Evolutionary conservation across 2,888 invertebrate genomes (phyloP).

Genomic region (Ophion ellenae): DNA sequence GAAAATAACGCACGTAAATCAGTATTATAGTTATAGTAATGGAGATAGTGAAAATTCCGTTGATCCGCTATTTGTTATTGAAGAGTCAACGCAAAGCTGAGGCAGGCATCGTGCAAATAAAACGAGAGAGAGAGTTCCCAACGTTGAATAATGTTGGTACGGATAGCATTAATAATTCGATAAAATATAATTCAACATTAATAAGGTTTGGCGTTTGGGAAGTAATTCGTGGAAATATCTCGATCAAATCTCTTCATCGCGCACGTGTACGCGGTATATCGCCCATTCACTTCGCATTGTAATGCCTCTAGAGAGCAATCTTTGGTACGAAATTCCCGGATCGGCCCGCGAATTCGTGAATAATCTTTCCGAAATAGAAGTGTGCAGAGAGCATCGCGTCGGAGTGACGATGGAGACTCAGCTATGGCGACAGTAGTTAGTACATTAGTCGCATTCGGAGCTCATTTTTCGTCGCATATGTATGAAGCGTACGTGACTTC

Average conservation of each 20-base stretch:
- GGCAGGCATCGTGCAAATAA: no score
- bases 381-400: background rate
- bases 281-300: background rate
- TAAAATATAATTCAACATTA: background rate
- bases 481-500: slow-evolving; percentile 52
- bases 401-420: background rate
- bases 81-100: no score
- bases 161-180: background rate
- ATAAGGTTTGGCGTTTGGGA: background rate
- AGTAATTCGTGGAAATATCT: background rate
- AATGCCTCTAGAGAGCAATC: background rate
- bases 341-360: background rate
- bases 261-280: no score
- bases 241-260: background rate
- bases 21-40: no score
- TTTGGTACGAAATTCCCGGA: background rate
- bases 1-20: no score
- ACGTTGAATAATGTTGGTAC: no score
- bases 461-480: slow-evolving; percentile 7
- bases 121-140: no score
- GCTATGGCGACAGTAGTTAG: background rate
- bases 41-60: no score
- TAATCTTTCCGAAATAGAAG: background rate
- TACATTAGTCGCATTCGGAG: slow-evolving; percentile 10
- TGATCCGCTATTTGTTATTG: no score